Conservation (phyloP, 2,797 vertebrate species). For the Notamacropus eugenii region DNA sequence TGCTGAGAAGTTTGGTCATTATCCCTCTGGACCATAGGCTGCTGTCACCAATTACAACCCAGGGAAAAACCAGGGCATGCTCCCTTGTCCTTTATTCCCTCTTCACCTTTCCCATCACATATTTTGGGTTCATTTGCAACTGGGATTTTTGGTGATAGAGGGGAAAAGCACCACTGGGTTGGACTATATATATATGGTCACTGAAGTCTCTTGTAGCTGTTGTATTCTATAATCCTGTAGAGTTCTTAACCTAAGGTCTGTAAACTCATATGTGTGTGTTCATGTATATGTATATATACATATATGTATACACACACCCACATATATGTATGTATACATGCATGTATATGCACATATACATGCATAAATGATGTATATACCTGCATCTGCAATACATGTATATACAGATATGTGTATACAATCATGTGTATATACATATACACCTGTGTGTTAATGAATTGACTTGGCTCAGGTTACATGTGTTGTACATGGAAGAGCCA, state of each 20-base stretch:
- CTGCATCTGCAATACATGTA: too few relatives aligned
- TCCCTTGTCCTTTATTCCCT: neutral
- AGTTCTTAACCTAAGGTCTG: neutral
- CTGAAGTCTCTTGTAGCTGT: neutral
- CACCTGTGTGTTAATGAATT: too few relatives aligned
- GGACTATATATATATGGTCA: neutral
- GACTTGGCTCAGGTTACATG: neutral
- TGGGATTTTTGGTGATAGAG: neutral
- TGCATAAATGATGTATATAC: too few relatives aligned
- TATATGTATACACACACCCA: too few relatives aligned
- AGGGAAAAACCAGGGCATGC: neutral
- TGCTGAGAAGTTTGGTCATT: neutral
- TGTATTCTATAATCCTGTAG: neutral
- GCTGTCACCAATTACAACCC: neutral
- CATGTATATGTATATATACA: neutral
- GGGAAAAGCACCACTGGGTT: neutral
- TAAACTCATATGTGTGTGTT: neutral
- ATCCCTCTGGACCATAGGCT: neutral
- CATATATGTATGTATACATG: too few relatives aligned
- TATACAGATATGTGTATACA: too few relatives aligned
- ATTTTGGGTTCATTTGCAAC: neutral
- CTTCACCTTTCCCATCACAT: neutral
- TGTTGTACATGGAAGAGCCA: neutral
- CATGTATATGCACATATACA: too few relatives aligned
- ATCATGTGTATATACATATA: too few relatives aligned